phyloP scores from a whole-genome alignment of 2,797 vertebrate species.

The Lagocephalus sceleratus region DNA sequence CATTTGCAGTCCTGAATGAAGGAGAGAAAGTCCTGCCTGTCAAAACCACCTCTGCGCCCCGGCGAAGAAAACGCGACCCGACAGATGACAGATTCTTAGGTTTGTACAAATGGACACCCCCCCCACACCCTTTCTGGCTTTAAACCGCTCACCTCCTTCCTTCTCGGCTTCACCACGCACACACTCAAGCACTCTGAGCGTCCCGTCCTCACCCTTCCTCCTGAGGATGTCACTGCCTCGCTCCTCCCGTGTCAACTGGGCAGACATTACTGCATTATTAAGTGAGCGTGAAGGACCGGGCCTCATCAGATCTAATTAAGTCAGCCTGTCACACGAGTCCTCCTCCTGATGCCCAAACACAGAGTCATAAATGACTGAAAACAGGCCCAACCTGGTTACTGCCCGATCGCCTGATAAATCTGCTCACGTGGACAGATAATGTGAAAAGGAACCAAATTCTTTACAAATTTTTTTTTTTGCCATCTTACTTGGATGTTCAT shows the following conservation, averaged over 20 bases:
- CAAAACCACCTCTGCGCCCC: constrained; percentile 79
- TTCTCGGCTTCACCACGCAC: constrained; percentile 17
- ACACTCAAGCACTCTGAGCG: constrained; percentile 34
- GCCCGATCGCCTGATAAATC: background rate
- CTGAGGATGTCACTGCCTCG: constrained; percentile 41
- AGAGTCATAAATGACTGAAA: constrained; percentile 13
- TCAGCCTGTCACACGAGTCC: constrained; percentile 78
- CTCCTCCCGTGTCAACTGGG: constrained; percentile 81
- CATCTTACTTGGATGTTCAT: constrained; percentile 29
- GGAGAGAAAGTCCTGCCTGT: constrained; percentile 86
- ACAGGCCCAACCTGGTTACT: constrained; percentile 1
- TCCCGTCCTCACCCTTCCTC: constrained; percentile 41
- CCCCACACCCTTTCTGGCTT: constrained; percentile 34
- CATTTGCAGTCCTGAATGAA: constrained; percentile 89
- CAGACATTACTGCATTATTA: constrained; percentile 97
- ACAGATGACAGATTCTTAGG: constrained; percentile 97
- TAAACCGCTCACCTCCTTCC: constrained; percentile 33
- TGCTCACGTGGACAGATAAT: background rate
- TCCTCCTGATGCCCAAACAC: constrained; percentile 75
- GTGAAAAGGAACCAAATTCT: background rate
- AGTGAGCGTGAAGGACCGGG: constrained; percentile 72
- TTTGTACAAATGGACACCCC: constrained; percentile 94
- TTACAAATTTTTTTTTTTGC: constrained; percentile 10
- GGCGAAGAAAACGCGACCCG: constrained; percentile 83
- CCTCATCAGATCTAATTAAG: constrained; percentile 84